These are phyloP conservation scores for Cyprinella venusta DNA, from an alignment of 2,797 vertebrate genomes.

Conservation along the genomic window DNA sequence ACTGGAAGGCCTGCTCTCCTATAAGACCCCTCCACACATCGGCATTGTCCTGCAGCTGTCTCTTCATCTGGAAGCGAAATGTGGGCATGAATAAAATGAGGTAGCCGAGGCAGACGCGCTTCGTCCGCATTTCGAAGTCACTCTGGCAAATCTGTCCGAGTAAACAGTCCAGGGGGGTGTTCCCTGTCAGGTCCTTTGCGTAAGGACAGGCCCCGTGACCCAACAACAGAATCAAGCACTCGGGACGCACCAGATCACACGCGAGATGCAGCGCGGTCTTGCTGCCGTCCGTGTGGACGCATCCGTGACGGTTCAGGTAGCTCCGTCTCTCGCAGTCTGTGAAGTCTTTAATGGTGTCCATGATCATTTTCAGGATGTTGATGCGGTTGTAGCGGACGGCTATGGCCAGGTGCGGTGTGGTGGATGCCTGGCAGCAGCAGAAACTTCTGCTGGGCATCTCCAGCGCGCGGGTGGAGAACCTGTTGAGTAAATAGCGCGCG, in stretches of 20 bases:
- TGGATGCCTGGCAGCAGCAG: slow-evolving; percentile 81
- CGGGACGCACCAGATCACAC: slow-evolving; percentile 84
- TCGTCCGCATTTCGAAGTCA: slow-evolving; percentile 64
- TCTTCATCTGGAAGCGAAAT: slow-evolving; percentile 64
- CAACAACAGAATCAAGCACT: slow-evolving; percentile 87
- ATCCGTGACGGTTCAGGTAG: slow-evolving; percentile 83
- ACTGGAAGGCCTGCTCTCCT: slow-evolving; percentile 82
- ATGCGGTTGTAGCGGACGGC: slow-evolving; percentile 90
- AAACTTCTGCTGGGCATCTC: slow-evolving; percentile 82
- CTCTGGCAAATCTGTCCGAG: slow-evolving; percentile 76
- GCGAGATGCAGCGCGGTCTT: slow-evolving; percentile 86
- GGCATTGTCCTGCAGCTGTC: slow-evolving; percentile 75
- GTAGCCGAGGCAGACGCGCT: slow-evolving; percentile 83
- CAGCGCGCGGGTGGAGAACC: slow-evolving; percentile 81
- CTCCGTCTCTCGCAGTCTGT: slow-evolving; percentile 58
- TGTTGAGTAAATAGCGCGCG: slow-evolving; percentile 84
- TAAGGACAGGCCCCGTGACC: slow-evolving; percentile 82
- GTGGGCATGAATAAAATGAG: slow-evolving; percentile 86
- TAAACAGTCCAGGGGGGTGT: slow-evolving; percentile 82
- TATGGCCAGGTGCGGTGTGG: slow-evolving; percentile 83
- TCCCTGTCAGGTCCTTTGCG: slow-evolving; percentile 70
- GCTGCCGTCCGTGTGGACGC: slow-evolving; percentile 82
- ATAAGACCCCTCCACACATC: slow-evolving; percentile 82
- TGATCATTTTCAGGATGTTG: slow-evolving; percentile 81
- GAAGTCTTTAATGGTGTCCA: slow-evolving; percentile 76